phyloP scores from a whole-genome alignment of 2,797 vertebrate species.

The Typhlichthys eigenmanni region DNA sequence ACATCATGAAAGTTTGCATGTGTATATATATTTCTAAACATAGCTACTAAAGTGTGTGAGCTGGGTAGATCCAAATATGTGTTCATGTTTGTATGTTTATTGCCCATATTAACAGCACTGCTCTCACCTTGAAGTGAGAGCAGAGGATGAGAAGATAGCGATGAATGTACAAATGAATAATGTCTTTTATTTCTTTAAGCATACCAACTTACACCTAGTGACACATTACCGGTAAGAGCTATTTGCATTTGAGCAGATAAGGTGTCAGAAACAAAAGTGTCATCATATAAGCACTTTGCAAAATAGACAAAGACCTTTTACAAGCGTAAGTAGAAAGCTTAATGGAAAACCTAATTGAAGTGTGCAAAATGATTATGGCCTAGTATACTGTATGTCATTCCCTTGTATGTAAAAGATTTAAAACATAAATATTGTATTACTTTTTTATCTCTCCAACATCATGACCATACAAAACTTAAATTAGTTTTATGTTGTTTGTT shows the following conservation, averaged over 20 bases:
- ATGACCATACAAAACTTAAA: no score
- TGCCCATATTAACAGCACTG: no score
- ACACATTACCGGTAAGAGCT: neutral
- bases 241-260: conserved; percentile 50
- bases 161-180: no score
- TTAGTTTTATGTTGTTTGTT: no score
- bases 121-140: no score
- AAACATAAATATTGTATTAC: no score
- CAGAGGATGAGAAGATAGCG: neutral
- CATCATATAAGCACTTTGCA: conserved; percentile 43
- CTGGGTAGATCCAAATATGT: neutral
- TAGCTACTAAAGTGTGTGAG: no score
- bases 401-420: neutral
- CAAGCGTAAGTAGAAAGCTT: neutral
- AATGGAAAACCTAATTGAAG: neutral
- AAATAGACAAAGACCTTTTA: conserved; percentile 31
- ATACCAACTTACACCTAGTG: neutral
- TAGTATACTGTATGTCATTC: no score
- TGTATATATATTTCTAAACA: neutral
- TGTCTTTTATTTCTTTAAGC: no score
- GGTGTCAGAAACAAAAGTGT: conserved; percentile 18
- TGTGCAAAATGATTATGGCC: no score
- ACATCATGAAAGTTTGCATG: neutral
- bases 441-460: no score
- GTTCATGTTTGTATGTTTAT: neutral